Percentiles rank a stretch among this genome's conserved stretches.
These are phyloP conservation scores for Drosophila busckii DNA, from an alignment of 1,140 invertebrate genomes.

Conservation along the genomic window DNA sequence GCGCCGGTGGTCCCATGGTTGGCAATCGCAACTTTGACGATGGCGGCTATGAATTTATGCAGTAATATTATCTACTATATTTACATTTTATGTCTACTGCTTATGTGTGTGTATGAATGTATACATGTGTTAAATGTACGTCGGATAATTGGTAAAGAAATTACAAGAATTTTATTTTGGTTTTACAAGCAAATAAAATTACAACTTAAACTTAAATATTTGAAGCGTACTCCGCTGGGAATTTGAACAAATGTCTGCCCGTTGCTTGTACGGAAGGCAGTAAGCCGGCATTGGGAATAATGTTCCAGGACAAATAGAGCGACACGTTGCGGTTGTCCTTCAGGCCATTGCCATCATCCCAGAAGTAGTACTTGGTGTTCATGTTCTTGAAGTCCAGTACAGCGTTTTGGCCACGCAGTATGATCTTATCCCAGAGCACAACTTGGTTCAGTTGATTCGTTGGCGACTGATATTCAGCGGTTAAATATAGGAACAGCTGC, in stretches of 20 bases:
- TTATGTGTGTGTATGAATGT: too few species aligned
- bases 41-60: constrained; percentile 72
- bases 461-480: constrained; percentile 95
- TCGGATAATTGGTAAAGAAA: too few species aligned
- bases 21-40: constrained; percentile 73
- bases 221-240: constrained; percentile 91
- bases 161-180: constrained; percentile 27
- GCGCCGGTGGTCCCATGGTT: constrained; percentile 67
- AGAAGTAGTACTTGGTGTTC: constrained; percentile 99
- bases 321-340: constrained; percentile 96
- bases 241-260: constrained; percentile 92
- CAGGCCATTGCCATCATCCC: constrained; percentile 99
- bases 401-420: constrained; percentile 94
- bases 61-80: too few species aligned
- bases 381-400: constrained; percentile 94
- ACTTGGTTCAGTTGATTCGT: constrained; percentile 96
- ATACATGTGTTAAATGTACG: too few species aligned
- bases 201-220: constrained; percentile 59
- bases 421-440: constrained; percentile 99
- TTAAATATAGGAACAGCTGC: constrained; percentile 97
- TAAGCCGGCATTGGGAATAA: constrained; percentile 98
- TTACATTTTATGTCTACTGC: too few species aligned
- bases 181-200: constrained; percentile 18
- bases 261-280: constrained; percentile 91
- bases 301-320: constrained; percentile 97